Evolutionary conservation across 2,797 vertebrate species (phyloP).

Genomic region (Scomberomorus guttatus): DNA sequence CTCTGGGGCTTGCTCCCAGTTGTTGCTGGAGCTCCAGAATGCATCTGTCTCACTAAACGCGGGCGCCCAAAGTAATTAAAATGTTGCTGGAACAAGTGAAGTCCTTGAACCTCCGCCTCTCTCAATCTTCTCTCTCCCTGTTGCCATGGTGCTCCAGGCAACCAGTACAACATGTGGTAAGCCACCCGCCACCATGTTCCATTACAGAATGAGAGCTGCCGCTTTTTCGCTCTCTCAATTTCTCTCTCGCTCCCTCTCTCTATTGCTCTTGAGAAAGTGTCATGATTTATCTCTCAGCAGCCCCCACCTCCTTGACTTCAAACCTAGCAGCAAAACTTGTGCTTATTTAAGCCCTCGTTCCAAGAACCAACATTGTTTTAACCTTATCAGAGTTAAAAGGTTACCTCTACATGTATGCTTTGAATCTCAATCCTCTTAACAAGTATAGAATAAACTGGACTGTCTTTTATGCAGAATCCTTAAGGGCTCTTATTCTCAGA

Average conservation of each 20-base stretch:
- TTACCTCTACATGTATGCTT: conserved; percentile 4
- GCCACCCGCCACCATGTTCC: conserved; percentile 66
- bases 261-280: conserved; percentile 56
- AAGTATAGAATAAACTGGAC: conserved; percentile 3
- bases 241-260: conserved; percentile 33
- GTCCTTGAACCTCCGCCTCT: conserved; percentile 82
- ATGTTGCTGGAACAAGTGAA: conserved; percentile 82
- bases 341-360: conserved; percentile 46
- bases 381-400: conserved; percentile 39
- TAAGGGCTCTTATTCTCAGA: not conserved
- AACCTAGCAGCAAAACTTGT: conserved; percentile 35
- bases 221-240: conserved; percentile 51
- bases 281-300: conserved; percentile 52
- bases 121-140: conserved; percentile 68
- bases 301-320: conserved; percentile 45
- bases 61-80: conserved; percentile 79
- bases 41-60: conserved; percentile 73
- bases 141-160: conserved; percentile 85
- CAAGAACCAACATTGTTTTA: conserved; percentile 52
- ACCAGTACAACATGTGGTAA: conserved; percentile 64
- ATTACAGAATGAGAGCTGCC: conserved; percentile 65
- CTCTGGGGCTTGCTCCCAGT: conserved; percentile 43
- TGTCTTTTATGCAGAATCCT: not conserved
- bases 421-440: conserved; percentile 39
- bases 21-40: conserved; percentile 56